A percentile compares a stretch with the other conserved stretches of the same genome.
Evolutionary conservation across 2,797 vertebrate species (phyloP).

Genomic region (Anabas testudineus): DNA sequence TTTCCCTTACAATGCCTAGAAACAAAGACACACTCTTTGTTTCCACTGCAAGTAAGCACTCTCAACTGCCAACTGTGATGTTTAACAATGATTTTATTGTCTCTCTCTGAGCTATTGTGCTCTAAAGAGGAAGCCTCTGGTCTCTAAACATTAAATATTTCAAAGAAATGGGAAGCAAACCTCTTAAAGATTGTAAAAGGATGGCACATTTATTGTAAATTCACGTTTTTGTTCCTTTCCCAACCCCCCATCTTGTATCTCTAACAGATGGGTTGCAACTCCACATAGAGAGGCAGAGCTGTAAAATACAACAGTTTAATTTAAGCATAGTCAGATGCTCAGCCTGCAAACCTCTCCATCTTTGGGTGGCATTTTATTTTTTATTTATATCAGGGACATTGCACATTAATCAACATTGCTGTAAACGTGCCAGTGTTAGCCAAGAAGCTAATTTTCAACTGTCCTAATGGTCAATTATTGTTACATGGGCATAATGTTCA

Average conservation of each 20-base stretch:
- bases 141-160: slow-evolving; percentile 35
- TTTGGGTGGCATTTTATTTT: neutral
- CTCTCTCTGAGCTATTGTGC: slow-evolving; percentile 35
- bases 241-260: slow-evolving; percentile 9
- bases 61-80: slow-evolving; percentile 35
- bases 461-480: neutral
- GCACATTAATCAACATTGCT: no score
- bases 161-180: neutral
- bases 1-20: slow-evolving; percentile 1
- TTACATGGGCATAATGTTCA: slow-evolving; percentile 13
- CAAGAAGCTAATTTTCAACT: no score
- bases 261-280: slow-evolving; percentile 32
- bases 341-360: neutral
- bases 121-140: slow-evolving; percentile 6
- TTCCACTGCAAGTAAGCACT: slow-evolving; percentile 24
- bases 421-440: no score
- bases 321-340: slow-evolving; percentile 20
- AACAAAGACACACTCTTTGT: slow-evolving; percentile 23
- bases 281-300: slow-evolving; percentile 8
- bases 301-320: slow-evolving; percentile 33
- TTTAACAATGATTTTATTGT: slow-evolving; percentile 32
- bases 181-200: neutral
- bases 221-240: slow-evolving; percentile 13
- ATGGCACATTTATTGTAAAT: slow-evolving; percentile 6
- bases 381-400: no score